These are phyloP conservation scores for Graptemys geographica DNA, from an alignment of 2,797 vertebrate genomes.

Conservation along the genomic window DNA sequence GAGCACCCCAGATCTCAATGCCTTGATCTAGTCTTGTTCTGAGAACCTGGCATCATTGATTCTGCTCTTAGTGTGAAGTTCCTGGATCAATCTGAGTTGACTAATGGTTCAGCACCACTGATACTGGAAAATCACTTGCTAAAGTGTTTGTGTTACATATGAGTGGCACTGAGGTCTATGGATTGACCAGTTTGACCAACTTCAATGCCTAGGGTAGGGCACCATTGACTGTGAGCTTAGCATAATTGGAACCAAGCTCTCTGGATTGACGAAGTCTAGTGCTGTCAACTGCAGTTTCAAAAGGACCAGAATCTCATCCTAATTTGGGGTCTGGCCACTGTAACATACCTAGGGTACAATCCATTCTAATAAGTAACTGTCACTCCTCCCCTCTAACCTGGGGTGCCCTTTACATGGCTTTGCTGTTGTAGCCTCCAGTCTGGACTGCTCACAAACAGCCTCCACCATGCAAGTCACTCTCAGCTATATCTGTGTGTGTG, in stretches of 20 bases:
- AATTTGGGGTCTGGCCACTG: neutral
- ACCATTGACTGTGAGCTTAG: neutral
- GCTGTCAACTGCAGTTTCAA: neutral
- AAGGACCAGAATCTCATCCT: neutral
- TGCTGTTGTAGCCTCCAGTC: neutral
- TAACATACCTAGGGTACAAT: neutral
- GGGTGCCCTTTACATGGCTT: neutral
- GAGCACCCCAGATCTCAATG: neutral
- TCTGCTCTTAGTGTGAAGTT: neutral
- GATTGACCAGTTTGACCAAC: neutral
- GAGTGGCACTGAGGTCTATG: neutral
- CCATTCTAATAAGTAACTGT: neutral
- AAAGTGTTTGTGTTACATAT: neutral
- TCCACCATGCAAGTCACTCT: too few species aligned
- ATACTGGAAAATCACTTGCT: neutral
- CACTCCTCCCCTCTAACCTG: neutral
- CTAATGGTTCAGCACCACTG: neutral
- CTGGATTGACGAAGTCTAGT: neutral
- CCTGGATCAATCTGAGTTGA: neutral
- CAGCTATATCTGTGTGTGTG: too few species aligned
- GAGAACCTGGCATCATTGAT: neutral
- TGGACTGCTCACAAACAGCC: neutral
- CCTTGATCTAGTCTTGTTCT: neutral
- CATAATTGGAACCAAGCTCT: neutral
- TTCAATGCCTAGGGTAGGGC: slow-evolving; percentile 14